Evolutionary conservation across 2,888 invertebrate species (phyloP).

Genomic region (Toxonevra muliebris): DNA sequence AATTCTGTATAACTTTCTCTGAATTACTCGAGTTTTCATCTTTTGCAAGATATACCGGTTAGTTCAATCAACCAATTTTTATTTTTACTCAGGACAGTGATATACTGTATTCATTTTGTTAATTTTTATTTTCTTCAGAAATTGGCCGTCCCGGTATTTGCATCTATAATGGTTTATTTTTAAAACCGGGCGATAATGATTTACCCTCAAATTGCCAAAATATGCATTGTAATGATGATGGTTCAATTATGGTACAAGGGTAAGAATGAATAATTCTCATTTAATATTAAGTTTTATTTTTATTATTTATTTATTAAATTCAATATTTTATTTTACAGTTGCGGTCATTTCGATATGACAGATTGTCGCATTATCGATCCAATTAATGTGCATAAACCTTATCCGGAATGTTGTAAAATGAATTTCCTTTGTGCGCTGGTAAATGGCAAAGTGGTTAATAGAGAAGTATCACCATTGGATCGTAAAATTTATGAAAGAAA

Average conservation of each 20-base stretch:
- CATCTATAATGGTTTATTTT: slow-evolving; percentile 44
- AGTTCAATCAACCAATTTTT: no score
- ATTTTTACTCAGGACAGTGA: no score
- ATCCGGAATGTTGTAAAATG: slow-evolving; percentile 49
- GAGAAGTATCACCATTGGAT: slow-evolving; percentile 38
- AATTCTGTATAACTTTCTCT: no score
- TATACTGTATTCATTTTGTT: background rate
- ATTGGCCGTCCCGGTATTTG: slow-evolving; percentile 43
- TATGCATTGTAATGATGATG: slow-evolving; percentile 47
- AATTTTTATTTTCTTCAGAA: slow-evolving; percentile 25
- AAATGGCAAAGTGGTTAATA: slow-evolving; percentile 35
- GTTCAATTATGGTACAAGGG: slow-evolving; percentile 48
- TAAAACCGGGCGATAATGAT: slow-evolving; percentile 44
- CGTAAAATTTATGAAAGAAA: slow-evolving; percentile 35
- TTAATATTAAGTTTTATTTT: background rate
- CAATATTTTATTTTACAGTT: slow-evolving; percentile 31
- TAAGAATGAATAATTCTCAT: slow-evolving; percentile 35
- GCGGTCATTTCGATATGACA: slow-evolving; percentile 41
- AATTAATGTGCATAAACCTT: slow-evolving; percentile 39
- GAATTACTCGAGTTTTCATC: no score
- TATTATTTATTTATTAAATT: background rate
- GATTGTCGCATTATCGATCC: slow-evolving; percentile 42
- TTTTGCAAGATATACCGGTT: no score
- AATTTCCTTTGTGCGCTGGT: slow-evolving; percentile 42
- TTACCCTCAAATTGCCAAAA: slow-evolving; percentile 45